These are phyloP conservation scores for Onychomys arenicola DNA, from an alignment of 2,797 vertebrate species.

Conservation along the genomic window DNA sequence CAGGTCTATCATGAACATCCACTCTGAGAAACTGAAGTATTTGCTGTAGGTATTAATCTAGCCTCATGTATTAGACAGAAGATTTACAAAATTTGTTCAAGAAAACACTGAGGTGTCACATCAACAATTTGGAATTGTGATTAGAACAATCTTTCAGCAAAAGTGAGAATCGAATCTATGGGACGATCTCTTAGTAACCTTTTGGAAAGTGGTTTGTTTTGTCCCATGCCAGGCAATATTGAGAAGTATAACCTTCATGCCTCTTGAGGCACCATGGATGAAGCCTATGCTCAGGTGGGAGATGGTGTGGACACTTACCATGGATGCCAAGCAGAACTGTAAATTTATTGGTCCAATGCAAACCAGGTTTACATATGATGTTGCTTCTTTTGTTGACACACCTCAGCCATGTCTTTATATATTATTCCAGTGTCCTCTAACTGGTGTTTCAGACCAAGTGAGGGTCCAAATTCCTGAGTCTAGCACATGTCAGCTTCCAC, in stretches of 20 bases:
- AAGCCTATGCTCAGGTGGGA: neutral
- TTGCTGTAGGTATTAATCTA: neutral
- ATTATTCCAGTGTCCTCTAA: neutral
- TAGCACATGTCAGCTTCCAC: neutral
- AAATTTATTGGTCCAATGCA: neutral
- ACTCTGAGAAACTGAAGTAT: neutral
- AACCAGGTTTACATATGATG: neutral
- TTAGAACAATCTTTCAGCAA: neutral
- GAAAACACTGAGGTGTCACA: neutral
- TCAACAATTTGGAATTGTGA: neutral
- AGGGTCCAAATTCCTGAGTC: neutral
- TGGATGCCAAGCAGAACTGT: rapidly evolving
- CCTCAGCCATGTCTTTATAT: neutral
- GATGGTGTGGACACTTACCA: no score
- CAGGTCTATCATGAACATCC: neutral
- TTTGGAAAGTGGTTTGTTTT: neutral
- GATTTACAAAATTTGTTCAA: neutral
- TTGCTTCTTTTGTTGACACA: neutral
- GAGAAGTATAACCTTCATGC: neutral
- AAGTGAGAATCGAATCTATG: neutral
- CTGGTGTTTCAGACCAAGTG: neutral
- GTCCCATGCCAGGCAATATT: neutral
- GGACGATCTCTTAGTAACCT: neutral
- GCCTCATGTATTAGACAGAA: neutral
- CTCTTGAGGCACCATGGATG: rapidly evolving